Conservation (phyloP, 2,888 invertebrate species). For the Nysson spinosus region DNA sequence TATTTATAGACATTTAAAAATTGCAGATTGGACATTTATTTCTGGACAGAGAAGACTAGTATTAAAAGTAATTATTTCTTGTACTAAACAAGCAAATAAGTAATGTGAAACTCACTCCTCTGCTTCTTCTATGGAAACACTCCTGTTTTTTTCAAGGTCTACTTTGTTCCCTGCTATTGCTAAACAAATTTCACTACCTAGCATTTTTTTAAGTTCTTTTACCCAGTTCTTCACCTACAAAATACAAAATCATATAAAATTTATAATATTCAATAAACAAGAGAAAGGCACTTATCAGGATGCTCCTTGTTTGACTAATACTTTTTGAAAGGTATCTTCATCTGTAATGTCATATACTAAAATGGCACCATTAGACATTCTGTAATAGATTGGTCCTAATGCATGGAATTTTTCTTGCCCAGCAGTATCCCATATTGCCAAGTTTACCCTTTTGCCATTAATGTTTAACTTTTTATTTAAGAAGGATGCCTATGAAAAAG, state of each 20-base stretch:
- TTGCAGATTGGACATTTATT: neutral
- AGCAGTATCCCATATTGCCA: slow-evolving; percentile 99
- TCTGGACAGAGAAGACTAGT: neutral
- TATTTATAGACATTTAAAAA: too few species aligned
- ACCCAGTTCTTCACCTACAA: slow-evolving; percentile 97
- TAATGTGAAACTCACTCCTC: slow-evolving; percentile 88
- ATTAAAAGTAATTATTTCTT: too few species aligned
- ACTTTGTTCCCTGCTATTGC: slow-evolving; percentile 98
- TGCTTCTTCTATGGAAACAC: slow-evolving; percentile 90
- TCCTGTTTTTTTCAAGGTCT: slow-evolving; percentile 94
- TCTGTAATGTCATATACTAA: slow-evolving; percentile 99
- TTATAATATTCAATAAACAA: neutral
- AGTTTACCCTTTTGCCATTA: slow-evolving; percentile 91
- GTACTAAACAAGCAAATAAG: too few species aligned
- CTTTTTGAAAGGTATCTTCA: slow-evolving; percentile 96
- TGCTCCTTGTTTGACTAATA: slow-evolving; percentile 69
- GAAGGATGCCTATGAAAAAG: slow-evolving; percentile 90
- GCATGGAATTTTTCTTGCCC: slow-evolving; percentile 99
- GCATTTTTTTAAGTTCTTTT: slow-evolving; percentile 96
- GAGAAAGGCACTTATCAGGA: slow-evolving; percentile 8
- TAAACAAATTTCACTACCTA: slow-evolving; percentile 94
- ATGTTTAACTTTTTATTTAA: slow-evolving; percentile 95
- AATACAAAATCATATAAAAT: neutral
- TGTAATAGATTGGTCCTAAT: slow-evolving; percentile 97
- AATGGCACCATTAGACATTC: slow-evolving; percentile 98